phyloP scores from a whole-genome alignment of 2,113 vertebrate genomes.

The Boulengeromyrus knoepffleri region DNA sequence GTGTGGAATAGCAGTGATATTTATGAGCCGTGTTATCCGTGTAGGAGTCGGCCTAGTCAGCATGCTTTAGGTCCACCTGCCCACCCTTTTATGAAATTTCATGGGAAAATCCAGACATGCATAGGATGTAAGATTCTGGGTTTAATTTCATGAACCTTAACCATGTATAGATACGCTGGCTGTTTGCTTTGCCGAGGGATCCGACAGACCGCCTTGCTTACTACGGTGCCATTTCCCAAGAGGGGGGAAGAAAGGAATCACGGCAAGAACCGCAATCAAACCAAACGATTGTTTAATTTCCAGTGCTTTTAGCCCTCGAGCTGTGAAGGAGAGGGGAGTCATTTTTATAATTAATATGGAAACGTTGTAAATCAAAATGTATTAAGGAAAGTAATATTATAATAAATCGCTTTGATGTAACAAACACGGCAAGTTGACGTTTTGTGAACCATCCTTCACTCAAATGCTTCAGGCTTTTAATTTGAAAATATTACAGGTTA shows the following conservation, averaged over 20 bases:
- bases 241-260: not conserved
- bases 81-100: not conserved
- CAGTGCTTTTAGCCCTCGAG: constrained; percentile 38
- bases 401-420: constrained; percentile 47
- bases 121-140: not conserved
- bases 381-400: constrained; percentile 45
- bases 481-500: constrained; percentile 1
- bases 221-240: not conserved
- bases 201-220: too few species aligned
- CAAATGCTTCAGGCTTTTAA: not conserved
- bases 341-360: constrained; percentile 54
- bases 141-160: not conserved
- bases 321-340: constrained; percentile 57
- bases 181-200: not conserved
- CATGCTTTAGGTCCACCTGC: constrained; percentile 22
- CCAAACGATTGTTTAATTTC: not conserved
- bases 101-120: not conserved
- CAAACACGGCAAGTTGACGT: not conserved
- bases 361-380: constrained; percentile 47
- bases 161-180: not conserved
- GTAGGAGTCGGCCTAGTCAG: not conserved
- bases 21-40: constrained; percentile 24
- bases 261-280: not conserved
- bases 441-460: not conserved
- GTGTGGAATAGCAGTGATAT: constrained; percentile 28